These are phyloP conservation scores for Aphidoletes aphidimyza DNA, from an alignment of 2,888 invertebrate species.

Conservation along the genomic window DNA sequence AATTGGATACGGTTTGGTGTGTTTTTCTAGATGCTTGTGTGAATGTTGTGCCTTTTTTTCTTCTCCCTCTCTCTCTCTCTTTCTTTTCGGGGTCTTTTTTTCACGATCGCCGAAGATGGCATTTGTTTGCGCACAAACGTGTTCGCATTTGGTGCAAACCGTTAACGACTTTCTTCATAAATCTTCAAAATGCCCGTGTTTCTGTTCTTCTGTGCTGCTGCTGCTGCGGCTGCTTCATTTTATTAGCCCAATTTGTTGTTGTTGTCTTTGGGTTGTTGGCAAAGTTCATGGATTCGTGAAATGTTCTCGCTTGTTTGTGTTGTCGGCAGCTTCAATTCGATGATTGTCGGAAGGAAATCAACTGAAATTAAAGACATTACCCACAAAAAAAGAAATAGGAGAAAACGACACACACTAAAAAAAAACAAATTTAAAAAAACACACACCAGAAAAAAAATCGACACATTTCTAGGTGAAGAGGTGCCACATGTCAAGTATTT, in stretches of 20 bases:
- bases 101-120: neutral
- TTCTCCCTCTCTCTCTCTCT: too few species aligned
- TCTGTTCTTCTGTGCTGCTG: neutral
- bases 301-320: neutral
- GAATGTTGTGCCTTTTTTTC: too few species aligned
- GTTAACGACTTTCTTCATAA: constrained; percentile 33
- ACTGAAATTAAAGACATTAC: neutral
- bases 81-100: neutral
- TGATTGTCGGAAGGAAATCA: constrained; percentile 20
- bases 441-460: neutral
- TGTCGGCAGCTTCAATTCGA: neutral
- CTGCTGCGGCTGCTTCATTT: neutral
- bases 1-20: constrained; percentile 38
- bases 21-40: too few species aligned
- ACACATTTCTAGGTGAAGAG: constrained; percentile 26
- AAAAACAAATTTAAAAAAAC: neutral
- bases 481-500: constrained; percentile 46
- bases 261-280: neutral
- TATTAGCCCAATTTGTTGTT: constrained; percentile 8
- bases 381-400: neutral
- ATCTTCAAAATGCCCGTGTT: neutral
- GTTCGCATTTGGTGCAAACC: neutral
- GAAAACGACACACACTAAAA: neutral
- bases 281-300: neutral
- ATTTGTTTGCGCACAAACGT: neutral